Evolutionary conservation across 2,113 vertebrate genomes (phyloP), one percentile per base, ranked within the genome.

Genomic region (Thamnaconus septentrionalis): DNA sequence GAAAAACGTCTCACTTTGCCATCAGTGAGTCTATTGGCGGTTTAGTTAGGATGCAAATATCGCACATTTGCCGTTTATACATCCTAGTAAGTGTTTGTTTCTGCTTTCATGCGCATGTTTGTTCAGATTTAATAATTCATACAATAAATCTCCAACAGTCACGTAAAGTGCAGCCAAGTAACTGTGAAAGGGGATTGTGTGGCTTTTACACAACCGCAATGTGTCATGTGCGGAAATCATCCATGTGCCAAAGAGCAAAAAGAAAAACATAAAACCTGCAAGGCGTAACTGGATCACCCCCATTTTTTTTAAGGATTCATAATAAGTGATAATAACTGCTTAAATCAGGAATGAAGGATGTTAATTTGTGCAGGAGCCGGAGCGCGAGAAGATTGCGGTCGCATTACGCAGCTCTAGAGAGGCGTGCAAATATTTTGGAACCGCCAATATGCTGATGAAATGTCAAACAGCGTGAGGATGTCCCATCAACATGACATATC

Each of bases 381-480:
- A 54, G 60, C 53, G 69, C 48, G 18, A 45, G 44, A 18, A 57
- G 63, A 72, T 59, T 85, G 79, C 75, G 71, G 79, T 63, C 60
- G 61, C 83, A 81, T 84, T 76, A 84, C 69, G 67, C 61, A 53
- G 64, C 59, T 78, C 77, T 65, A 72, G 69, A 80, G 69, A 74
- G 9, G 58, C 68, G 69, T 53, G 60, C 58, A 59, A 73, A 80
- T 69, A 73, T 78, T 56, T 78, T 81, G 73, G 84, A 87, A 77
- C 78, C 56, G 66, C 83, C 87, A 84, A 89, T 85, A 84, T 76
- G 61, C 87, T 87, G 69, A 82, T 81, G 76, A 85, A 77, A 82
- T 71, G 78, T 79, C 75, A 79, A 79, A 76, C 71, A 81, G 73
- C 74, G 82, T 72, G 69, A 81, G 71, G 66, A 68, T 73, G 57